These are phyloP conservation scores for Cinara cedri DNA, from an alignment of 2,888 invertebrate species.

Conservation along the genomic window DNA sequence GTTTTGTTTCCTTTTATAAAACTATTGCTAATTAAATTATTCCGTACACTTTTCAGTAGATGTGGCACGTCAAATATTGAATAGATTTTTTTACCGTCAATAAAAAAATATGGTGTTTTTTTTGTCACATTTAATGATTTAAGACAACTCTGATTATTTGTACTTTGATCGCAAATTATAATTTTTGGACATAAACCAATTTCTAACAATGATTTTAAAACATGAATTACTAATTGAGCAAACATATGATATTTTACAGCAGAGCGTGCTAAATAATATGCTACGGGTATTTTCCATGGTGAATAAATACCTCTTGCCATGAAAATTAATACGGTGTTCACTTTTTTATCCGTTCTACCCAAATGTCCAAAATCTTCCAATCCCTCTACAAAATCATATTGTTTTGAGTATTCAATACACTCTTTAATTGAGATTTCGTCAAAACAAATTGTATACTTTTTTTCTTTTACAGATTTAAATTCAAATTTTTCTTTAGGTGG, in stretches of 20 bases:
- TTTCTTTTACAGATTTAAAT: background rate
- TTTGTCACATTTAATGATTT: conserved; percentile 58
- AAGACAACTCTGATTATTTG: conserved; percentile 59
- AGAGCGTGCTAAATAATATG: conserved; percentile 59
- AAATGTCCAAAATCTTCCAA: conserved; percentile 59
- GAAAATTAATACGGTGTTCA: conserved; percentile 60
- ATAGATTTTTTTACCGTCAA: conserved; percentile 58
- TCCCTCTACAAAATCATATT: conserved; percentile 56
- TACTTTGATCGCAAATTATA: conserved; percentile 59
- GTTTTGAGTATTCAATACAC: background rate
- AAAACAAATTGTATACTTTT: background rate
- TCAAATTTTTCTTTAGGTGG: conserved; percentile 7
- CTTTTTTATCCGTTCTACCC: conserved; percentile 57
- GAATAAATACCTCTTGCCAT: conserved; percentile 59
- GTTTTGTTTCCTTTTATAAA: conserved; percentile 47
- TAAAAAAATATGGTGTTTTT: conserved; percentile 58
- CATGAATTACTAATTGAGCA: conserved; percentile 54
- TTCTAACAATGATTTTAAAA: conserved; percentile 1
- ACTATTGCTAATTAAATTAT: conserved; percentile 58
- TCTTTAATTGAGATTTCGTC: too few species aligned
- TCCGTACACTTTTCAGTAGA: conserved; percentile 59
- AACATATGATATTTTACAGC: conserved; percentile 55
- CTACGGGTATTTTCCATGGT: conserved; percentile 60
- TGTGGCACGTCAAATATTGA: conserved; percentile 59
- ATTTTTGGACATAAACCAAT: conserved; percentile 59